These are phyloP conservation scores for Alces alces DNA, from an alignment of 2,113 vertebrate genomes.

Conservation along the genomic window DNA sequence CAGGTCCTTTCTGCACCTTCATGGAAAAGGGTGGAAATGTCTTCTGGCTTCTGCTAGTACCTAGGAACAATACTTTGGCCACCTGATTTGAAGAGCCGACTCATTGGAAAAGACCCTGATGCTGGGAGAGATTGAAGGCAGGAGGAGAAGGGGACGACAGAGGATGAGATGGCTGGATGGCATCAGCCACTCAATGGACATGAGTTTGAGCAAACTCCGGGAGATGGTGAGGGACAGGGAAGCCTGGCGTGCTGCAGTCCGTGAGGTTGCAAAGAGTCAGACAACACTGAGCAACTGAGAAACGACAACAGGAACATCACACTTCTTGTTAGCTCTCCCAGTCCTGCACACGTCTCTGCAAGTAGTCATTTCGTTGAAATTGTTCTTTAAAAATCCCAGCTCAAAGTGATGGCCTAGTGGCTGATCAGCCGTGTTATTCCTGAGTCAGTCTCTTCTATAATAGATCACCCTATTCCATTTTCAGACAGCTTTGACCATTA, in stretches of 20 bases:
- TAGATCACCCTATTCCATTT: not conserved
- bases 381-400: not conserved
- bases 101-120: not conserved
- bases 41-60: not conserved
- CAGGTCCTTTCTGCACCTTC: not conserved
- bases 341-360: not conserved
- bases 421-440: not conserved
- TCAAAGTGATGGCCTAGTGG: not conserved
- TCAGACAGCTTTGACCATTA: not conserved
- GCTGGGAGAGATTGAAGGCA: not conserved
- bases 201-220: not conserved
- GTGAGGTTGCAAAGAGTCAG: not conserved
- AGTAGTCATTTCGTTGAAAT: not conserved
- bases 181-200: not conserved
- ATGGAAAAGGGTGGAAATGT: not conserved
- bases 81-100: not conserved
- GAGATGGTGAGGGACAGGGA: not conserved
- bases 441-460: not conserved
- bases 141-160: not conserved
- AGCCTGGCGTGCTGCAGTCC: not conserved
- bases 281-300: not conserved
- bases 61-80: not conserved
- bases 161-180: not conserved
- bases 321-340: not conserved
- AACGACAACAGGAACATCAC: not conserved